Evolutionary conservation across 2,888 invertebrate genomes (phyloP).

Genomic region (Bruchidius siliquastri): DNA sequence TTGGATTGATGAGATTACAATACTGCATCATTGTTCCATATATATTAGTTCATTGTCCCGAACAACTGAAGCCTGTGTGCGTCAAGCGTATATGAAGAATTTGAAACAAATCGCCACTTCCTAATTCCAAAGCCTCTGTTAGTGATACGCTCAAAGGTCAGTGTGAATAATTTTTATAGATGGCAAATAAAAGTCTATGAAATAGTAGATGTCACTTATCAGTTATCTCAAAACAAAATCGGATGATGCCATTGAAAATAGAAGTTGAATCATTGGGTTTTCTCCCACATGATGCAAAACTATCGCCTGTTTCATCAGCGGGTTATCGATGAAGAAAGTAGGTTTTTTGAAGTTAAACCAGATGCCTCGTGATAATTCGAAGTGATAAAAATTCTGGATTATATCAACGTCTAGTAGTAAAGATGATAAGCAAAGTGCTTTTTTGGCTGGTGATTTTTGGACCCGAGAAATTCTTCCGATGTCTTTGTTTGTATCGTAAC

Average conservation of each 20-base stretch:
- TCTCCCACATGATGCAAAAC: neutral
- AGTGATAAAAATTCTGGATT: neutral
- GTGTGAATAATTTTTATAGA: neutral
- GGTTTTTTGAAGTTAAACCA: neutral
- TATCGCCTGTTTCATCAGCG: neutral
- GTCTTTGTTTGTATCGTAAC: neutral
- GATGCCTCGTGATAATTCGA: neutral
- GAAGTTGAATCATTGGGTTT: neutral
- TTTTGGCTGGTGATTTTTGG: neutral
- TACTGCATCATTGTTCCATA: neutral
- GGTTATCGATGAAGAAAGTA: neutral
- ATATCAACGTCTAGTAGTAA: neutral
- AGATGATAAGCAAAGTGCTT: neutral
- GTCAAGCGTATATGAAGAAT: neutral
- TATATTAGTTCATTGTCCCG: neutral
- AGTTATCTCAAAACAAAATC: neutral
- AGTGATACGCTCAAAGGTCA: conserved; percentile 23
- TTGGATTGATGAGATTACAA: neutral
- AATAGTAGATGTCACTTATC: neutral
- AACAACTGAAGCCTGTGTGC: neutral
- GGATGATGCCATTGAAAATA: conserved; percentile 1
- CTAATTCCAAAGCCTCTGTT: conserved; percentile 11
- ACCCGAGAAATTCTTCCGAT: neutral
- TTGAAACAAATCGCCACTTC: neutral
- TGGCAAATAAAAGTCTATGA: neutral